Conservation (phyloP, 2,113 vertebrate genomes). For the Climacteris rufus region DNA sequence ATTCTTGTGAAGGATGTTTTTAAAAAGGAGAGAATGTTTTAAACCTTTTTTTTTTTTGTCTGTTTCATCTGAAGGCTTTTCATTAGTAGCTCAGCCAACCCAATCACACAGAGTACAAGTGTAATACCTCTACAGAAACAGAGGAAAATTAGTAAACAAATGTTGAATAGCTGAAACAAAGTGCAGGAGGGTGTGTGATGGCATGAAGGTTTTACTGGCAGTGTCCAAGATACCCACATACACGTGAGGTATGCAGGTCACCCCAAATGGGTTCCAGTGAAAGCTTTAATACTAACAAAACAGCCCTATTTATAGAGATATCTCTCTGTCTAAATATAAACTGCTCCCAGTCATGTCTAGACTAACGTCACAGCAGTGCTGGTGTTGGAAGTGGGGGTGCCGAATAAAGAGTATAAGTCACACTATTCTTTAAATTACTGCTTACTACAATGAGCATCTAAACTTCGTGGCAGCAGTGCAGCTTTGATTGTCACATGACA, state of each 20-base stretch:
- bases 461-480: not conserved
- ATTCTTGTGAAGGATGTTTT: not conserved
- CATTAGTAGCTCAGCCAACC: not conserved
- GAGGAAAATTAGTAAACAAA: not conserved
- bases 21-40: not conserved
- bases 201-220: not conserved
- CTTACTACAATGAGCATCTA: not conserved
- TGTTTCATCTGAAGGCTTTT: not conserved
- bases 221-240: not conserved
- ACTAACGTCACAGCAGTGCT: not conserved
- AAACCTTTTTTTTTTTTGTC: not conserved
- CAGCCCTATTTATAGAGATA: not conserved
- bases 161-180: not conserved
- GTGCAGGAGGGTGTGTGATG: not conserved
- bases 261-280: not conserved
- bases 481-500: not conserved
- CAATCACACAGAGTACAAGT: not conserved
- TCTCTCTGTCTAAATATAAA: constrained; percentile 23
- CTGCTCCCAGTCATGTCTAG: not conserved
- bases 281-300: not conserved
- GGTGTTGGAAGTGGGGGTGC: not conserved
- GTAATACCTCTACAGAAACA: not conserved
- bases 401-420: not conserved
- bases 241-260: not conserved
- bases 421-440: not conserved